Evolutionary conservation across 2,888 invertebrate genomes (phyloP), one percentile per base, ranked within the genome.

Genomic region (Allacma fusca): DNA sequence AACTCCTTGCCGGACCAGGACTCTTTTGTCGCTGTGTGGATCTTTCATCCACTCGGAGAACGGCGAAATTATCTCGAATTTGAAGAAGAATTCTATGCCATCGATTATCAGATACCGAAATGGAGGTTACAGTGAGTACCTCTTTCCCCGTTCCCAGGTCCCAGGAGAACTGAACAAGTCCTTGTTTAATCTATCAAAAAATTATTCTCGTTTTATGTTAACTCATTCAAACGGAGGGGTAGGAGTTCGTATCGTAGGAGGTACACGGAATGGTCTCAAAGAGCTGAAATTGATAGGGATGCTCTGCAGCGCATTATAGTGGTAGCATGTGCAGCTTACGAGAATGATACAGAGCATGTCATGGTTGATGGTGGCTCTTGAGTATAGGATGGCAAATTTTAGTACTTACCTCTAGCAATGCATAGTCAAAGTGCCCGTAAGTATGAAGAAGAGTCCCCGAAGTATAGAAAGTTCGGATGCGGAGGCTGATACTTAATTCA

Each of bases 91-190:
- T 86, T 82, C 91, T 91, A 86, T 95, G 95, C 95, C 95, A 95
- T 83, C 91, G 90, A 5, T 95, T 94, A 86, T 95, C 94, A 34
- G 93, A 91, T n/a, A 94, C 90, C 85, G 91, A 91, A n/a, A 91
- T 88, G 78, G 92, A 91, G 40, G 91, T 90, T 1, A 94, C 92
- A 80, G 93, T 90, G 40, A 96, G 92, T 75, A 92, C 88, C 50
- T 94, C 96, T 87, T 94, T 94, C 7, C 97, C 98, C 82, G 94
- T 93, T 24, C 98, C 98, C 83, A 97, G 90, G 86, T 98, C 95
- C 89, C 96, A 95, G 82, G 94, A 91, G 87, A 95, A 96, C 87
- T 95, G 95, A 16, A 96, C 91, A 70, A 91, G 91, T 0, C 97
- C 97, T 86, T 95, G 93, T 23, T 91, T 91, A 75, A 93, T 89